phyloP scores from a whole-genome alignment of 2,888 invertebrate genomes.

The Phlogophora meticulosa region DNA sequence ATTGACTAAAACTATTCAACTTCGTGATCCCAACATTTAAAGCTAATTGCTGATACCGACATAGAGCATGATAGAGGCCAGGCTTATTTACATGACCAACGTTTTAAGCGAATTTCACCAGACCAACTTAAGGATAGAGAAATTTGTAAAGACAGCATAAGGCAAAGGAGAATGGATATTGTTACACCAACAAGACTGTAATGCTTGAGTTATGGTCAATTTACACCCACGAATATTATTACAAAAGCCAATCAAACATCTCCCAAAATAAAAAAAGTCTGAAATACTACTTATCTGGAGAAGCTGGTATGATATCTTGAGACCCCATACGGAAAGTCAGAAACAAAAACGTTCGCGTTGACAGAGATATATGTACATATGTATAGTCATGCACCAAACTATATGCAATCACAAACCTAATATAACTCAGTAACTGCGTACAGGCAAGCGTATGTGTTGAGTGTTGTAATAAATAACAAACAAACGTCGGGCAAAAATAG shows the following conservation, averaged over 20 bases:
- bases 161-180: not conserved
- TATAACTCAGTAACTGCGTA: constrained; percentile 72
- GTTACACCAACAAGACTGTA: no score
- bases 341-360: not conserved
- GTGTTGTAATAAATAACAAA: constrained; percentile 85
- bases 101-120: constrained; percentile 1
- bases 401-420: constrained; percentile 52
- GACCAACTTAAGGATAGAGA: not conserved
- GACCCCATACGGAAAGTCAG: not conserved
- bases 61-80: not conserved
- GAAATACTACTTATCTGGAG: not conserved
- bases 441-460: constrained; percentile 64
- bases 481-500: constrained; percentile 88
- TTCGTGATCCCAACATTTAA: constrained; percentile 16
- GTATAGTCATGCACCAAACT: constrained; percentile 26
- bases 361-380: not conserved
- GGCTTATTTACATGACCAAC: constrained; percentile 6
- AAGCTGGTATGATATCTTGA: not conserved
- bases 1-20: constrained; percentile 14
- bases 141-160: not conserved
- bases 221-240: not conserved
- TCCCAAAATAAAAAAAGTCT: not conserved
- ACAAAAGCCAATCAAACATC: not conserved
- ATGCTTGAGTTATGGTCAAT: not conserved
- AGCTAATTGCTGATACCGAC: constrained; percentile 6